Base-by-base conservation (phyloP, 2,888 invertebrate genomes). In the Caenorhabditis wallacei region DNA sequence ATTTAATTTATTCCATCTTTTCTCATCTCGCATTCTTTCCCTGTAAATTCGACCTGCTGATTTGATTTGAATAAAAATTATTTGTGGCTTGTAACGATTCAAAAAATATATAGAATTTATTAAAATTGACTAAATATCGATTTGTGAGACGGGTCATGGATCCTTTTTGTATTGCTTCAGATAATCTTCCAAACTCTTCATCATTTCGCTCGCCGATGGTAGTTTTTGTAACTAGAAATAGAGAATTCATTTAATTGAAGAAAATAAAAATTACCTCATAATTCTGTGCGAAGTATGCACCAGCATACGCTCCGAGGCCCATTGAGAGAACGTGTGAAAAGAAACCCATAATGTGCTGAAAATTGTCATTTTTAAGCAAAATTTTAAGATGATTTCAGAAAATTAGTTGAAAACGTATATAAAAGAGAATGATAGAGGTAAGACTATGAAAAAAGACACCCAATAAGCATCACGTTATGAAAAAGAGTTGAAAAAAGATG, bases 271-370 rank as follows among this genome's bases (percentile, higher is more conserved):
- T 24, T 7, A 88, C 88, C 69, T 88, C 84, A 43, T 88, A 86
- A 70, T 88, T 88, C 72, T 88, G 88, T 40, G 84, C 88, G 13
- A 71, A 80, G 61, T 82, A 88, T 0, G 84, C 81, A 30, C 88
- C 88, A 11, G 81, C 87, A 54, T 88, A 88, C 5, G 74, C 64
- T 71, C 88, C 88, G 48, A 86, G 61, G 20, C 81, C 71, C 69
- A 86, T 68, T 20, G 88, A 54, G 37, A 88, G 8, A 11, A 88
- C 54, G 46, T 88, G 88, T 11, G 86, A 83, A 20, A 88, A 75
- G 54, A 86, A 53, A 61, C 88, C 88, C 88, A 88, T 88, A 40
- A 13, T 54, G 22, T 18, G 22, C 35, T 43, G 30, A n/a, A 71
- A 59, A 7, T 59, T 54, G 56, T 24, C 37, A 63, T 56, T 70